Base-by-base conservation (phyloP, 2,113 vertebrate genomes). In the Periophthalmodon schlosseri region DNA sequence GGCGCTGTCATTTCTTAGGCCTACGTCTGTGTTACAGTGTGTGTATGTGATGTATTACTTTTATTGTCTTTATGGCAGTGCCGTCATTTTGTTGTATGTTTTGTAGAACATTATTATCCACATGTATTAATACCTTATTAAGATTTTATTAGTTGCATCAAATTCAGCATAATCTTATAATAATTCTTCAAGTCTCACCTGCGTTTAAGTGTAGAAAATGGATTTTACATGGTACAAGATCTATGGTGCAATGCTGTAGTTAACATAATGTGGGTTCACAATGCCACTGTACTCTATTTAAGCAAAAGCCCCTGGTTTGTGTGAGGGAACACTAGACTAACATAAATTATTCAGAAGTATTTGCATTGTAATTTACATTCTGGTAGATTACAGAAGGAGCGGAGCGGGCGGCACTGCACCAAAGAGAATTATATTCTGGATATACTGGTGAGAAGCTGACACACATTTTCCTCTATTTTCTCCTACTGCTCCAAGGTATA, bases 361-460 rank as follows among this genome's bases (percentile, higher is more conserved):
- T 91, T 90, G 83, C 86, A 91, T 93, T 90, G 77, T 87, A 82
- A 91, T 93, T 93, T 91, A 88, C 86, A 92, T 93, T 86, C 82
- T 71, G 78, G 82, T 84, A 88, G 88, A 90, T 89, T 92, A 89
- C 74, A 88, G 71, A 39, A 15, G 82, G 83, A 88, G 87, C 81
- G 69, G 77, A 68, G 84, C 83, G 86, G 83, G 80, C 85, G 80
- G 86, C 46, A 50, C 77, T 83, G 87, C 88, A 90, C 83, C 90
- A 93, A 86, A 90, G 87, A 93, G 80, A 88, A 90, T 89, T 86
- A 84, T 81, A 79, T 84, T 91, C 84, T 54, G 63, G 73, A 78
- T 84, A 56, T 56, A 68, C 79, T 88, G 83, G 77, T 89, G 84
- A 87, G 85, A 75, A 82, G 77, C 76, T 80, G 86, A 92, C 86